These are phyloP conservation scores for Hoplodrina ambigua DNA, from an alignment of 2,888 invertebrate species.

Conservation along the genomic window DNA sequence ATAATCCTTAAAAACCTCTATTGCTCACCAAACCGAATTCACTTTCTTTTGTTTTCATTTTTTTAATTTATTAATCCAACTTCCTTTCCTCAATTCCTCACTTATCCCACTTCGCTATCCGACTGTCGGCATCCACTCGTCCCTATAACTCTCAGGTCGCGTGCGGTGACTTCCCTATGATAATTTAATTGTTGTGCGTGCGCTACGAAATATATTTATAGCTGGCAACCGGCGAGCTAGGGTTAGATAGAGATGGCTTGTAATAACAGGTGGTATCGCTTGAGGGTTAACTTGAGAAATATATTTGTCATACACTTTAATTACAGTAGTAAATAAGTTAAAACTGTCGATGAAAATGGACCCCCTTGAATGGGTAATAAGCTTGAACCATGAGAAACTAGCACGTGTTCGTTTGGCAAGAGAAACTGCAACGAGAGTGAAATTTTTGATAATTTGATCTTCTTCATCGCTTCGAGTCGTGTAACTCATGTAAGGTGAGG, in stretches of 20 bases:
- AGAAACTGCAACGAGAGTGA: background rate
- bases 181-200: conserved; percentile 90
- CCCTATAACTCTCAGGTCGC: conserved; percentile 85
- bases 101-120: conserved; percentile 60
- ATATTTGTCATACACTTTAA: conserved; percentile 10
- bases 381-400: background rate
- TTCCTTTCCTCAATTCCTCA: conserved; percentile 20
- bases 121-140: conserved; percentile 63
- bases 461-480: too few relatives aligned
- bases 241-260: conserved; percentile 60
- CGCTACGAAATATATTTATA: conserved; percentile 79
- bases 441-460: background rate
- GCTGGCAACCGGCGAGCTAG: conserved; percentile 59
- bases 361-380: background rate
- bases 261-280: conserved; percentile 51
- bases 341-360: background rate
- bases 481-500: too few relatives aligned
- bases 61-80: background rate
- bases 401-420: too few relatives aligned
- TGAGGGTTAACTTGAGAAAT: conserved; percentile 34
- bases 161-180: conserved; percentile 88
- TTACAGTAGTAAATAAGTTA: conserved; percentile 24
- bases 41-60: too few relatives aligned
- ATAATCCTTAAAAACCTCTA: too few relatives aligned
- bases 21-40: too few relatives aligned